Evolutionary conservation across 37 sponge, comb jelly and placozoan genomes (phyloP), one percentile per base, ranked within the genome.

Genomic region (Spongia lamella): DNA sequence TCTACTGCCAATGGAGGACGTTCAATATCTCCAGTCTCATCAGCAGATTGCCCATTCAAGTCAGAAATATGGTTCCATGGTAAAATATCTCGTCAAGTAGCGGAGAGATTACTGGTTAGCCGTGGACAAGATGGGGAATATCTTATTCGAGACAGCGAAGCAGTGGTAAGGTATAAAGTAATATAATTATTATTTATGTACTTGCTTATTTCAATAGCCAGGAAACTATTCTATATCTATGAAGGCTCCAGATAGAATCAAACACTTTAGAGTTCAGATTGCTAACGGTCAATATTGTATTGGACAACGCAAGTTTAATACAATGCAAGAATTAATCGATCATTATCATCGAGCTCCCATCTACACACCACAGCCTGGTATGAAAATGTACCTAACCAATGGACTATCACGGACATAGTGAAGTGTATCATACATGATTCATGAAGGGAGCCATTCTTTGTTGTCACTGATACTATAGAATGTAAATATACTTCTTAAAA

Each of bases 211-310:
- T 21, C 9, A 31, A 36, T 61, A 94, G 96, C 86, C 90, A 49
- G 96, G 96, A 25, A 92, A 96, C 52, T 96, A 68, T 67, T 96
- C 96, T 0, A 84, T 96, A 56, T 96, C 96, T 3, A 82, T 96
- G 90, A 96, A 96, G 68, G 90, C 96, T 11, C 84, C 90, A n/a
- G 89, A 85, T 31, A 73, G 86, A 70, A 85, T 89, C 63, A 96
- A 96, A 65, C 96, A 96, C 73, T 96, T 96, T 68, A 85, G 85
- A 63, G 83, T 96, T 7, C 86, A 96, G 79, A 84, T 91, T 19
- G 56, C 78, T 31, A 89, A 88, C 53, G 83, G 81, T 16, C 79
- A 84, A 58, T 82, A 84, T 71, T 90, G 87, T 7, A 96, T 96
- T 53, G 96, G 96, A 2, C 89, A 86, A 53, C 77, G 92, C 32